Percentiles rank a stretch among this genome's conserved stretches.
Evolutionary conservation across 2,113 vertebrate genomes (phyloP).

Genomic region (Gambusia holbrooki): DNA sequence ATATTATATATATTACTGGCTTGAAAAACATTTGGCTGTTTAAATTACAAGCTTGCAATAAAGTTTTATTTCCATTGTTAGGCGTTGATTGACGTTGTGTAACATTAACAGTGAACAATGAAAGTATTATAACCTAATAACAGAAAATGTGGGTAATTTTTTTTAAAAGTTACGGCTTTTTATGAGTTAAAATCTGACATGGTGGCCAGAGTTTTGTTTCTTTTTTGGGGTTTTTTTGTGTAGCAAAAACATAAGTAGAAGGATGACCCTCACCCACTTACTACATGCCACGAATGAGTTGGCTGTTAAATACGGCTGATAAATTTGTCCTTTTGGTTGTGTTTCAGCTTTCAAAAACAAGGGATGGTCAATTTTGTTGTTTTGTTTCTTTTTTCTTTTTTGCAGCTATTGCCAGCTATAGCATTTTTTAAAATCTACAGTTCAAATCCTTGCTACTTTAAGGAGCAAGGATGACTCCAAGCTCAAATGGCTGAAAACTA

Average conservation of each 20-base stretch:
- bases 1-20: not conserved
- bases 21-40: not conserved
- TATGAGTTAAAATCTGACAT: not conserved
- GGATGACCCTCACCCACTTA: not conserved
- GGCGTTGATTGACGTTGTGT: conserved; percentile 37
- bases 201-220: not conserved
- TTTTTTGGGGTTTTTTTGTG: not conserved
- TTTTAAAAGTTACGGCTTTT: not conserved
- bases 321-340: not conserved
- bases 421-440: no score
- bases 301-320: not conserved
- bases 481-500: no score
- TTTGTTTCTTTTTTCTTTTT: not conserved
- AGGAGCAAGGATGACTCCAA: no score
- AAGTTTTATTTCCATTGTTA: conserved; percentile 39
- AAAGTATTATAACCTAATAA: not conserved
- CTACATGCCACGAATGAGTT: not conserved
- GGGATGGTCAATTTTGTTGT: not conserved
- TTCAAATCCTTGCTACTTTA: no score
- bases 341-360: no score
- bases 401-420: not conserved
- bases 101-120: conserved; percentile 26
- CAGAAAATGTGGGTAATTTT: not conserved
- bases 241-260: not conserved
- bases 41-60: conserved; percentile 28